Evolutionary conservation across 2,797 vertebrate species (phyloP).

Genomic region (Smutsia temminckii): DNA sequence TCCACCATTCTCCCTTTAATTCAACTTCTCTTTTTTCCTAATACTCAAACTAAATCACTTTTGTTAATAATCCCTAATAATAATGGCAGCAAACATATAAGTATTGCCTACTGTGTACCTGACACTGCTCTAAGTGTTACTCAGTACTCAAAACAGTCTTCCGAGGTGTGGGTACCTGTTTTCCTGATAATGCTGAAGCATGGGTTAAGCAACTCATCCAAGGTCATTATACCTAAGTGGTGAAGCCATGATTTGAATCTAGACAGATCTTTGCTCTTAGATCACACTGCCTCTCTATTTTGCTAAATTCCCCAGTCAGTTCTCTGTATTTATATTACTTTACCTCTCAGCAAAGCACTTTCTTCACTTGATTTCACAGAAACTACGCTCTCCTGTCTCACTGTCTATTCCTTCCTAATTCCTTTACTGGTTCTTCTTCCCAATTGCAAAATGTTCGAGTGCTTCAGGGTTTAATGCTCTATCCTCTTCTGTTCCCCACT

Average conservation of each 20-base stretch:
- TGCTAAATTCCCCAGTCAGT: not conserved
- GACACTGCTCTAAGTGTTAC: not conserved
- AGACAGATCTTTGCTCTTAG: not conserved
- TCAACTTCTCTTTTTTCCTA: not conserved
- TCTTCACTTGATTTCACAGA: conserved; percentile 23
- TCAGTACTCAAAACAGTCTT: not conserved
- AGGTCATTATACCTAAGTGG: not conserved
- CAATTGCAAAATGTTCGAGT: not conserved
- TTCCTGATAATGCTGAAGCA: not conserved
- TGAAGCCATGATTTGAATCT: not conserved
- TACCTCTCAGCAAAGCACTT: not conserved
- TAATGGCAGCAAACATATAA: not conserved
- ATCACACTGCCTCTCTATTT: not conserved
- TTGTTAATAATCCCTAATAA: not conserved
- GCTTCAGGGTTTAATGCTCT: not conserved
- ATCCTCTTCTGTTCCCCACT: not conserved
- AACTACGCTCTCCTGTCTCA: not conserved
- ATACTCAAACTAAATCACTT: not conserved
- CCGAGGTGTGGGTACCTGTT: not conserved
- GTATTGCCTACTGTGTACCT: not conserved
- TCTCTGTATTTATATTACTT: not conserved
- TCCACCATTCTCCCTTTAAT: not conserved
- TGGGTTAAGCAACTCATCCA: conserved; percentile 14
- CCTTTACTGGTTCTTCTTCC: not conserved
- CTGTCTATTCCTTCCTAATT: not conserved